Evolutionary conservation across 2,113 vertebrate genomes (phyloP).

Genomic region (Eira barbara): DNA sequence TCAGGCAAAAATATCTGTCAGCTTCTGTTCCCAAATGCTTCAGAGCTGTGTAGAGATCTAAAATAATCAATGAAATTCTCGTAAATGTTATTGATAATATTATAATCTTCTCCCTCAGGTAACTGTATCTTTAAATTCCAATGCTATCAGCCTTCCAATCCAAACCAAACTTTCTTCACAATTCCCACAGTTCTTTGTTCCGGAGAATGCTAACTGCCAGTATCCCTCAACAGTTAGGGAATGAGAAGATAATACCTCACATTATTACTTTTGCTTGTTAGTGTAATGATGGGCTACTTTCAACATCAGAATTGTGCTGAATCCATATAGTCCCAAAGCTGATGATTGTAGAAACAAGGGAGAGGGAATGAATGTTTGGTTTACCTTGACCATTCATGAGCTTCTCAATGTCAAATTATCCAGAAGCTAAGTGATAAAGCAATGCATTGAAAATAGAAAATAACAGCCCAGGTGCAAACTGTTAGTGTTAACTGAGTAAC

Average conservation of each 20-base stretch:
- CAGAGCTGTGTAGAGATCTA: not conserved
- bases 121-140: not conserved
- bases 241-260: not conserved
- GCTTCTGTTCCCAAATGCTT: not conserved
- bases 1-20: not conserved
- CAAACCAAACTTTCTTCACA: not conserved
- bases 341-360: not conserved
- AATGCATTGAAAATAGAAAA: not conserved
- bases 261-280: not conserved
- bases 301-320: not conserved
- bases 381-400: not conserved
- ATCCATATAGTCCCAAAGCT: not conserved
- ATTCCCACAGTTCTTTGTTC: not conserved
- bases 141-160: not conserved
- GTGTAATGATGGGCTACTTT: not conserved
- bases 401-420: not conserved
- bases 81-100: not conserved
- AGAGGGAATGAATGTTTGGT: not conserved
- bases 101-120: constrained; percentile 16
- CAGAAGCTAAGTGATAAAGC: not conserved
- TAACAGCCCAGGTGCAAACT: not conserved
- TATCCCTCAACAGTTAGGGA: not conserved
- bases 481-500: not conserved
- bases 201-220: not conserved
- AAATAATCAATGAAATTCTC: not conserved